These are phyloP conservation scores for Lasioglossum albipes DNA, from an alignment of 1,140 invertebrate species.

Conservation along the genomic window DNA sequence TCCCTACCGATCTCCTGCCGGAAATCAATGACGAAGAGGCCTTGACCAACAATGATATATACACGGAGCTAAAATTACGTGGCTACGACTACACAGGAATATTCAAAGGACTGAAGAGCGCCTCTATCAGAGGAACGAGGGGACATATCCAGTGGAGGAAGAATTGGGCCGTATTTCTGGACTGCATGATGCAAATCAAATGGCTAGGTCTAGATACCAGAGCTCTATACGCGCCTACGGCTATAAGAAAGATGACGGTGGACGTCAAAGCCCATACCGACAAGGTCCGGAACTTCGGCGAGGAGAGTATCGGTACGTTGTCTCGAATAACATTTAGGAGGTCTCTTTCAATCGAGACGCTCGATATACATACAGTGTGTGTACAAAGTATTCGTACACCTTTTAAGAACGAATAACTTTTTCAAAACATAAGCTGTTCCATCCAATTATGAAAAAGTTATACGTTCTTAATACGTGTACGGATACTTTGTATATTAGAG, in stretches of 20 bases:
- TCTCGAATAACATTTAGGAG: neutral
- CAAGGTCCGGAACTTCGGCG: slow-evolving; percentile 70
- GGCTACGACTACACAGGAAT: slow-evolving; percentile 94
- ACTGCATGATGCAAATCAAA: slow-evolving; percentile 94
- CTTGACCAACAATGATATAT: slow-evolving; percentile 88
- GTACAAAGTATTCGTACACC: no score
- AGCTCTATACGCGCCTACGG: slow-evolving; percentile 90
- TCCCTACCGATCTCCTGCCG: slow-evolving; percentile 33
- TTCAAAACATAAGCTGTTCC: no score
- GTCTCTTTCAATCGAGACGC: neutral
- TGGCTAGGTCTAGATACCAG: slow-evolving; percentile 87
- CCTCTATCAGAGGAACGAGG: slow-evolving; percentile 76
- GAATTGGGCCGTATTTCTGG: slow-evolving; percentile 96
- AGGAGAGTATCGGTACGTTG: slow-evolving; percentile 69
- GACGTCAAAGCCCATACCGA: slow-evolving; percentile 86
- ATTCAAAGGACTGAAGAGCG: slow-evolving; percentile 85
- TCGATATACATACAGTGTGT: no score
- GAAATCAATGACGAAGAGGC: slow-evolving; percentile 63
- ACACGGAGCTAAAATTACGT: slow-evolving; percentile 93
- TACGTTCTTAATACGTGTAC: no score
- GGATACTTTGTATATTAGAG: no score
- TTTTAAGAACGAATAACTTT: no score
- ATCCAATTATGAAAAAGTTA: no score
- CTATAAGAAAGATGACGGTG: slow-evolving; percentile 89
- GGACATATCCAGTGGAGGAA: slow-evolving; percentile 85